Evolutionary conservation across 2,113 vertebrate species (phyloP), one percentile per base, ranked within the genome.

Genomic region (Perca schrenkii): DNA sequence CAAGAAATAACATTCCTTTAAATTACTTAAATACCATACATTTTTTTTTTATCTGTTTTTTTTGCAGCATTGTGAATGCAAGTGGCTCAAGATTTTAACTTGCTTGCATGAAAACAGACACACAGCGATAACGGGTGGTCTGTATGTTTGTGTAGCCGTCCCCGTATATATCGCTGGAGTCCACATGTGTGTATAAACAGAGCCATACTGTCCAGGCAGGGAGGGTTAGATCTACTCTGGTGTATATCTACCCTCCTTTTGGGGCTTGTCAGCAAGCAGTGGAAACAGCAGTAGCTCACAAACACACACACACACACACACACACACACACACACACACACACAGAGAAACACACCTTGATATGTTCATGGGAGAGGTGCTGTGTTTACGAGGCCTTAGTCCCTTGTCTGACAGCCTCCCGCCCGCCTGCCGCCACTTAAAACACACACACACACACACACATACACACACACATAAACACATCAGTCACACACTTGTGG

Each of bases 351-450:
- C 89, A 86, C 84, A 94, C 92, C 92, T 92, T 86, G 83, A 93
- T 92, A 90, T 88, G 85, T 87, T 91, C 91, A 77, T 88, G 81
- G 87, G 85, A 75, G 88, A 91, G 90, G 90, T 91, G 94, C 89
- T 88, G 91, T 93, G 93, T 94, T 94, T 94, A 94, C 47, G 85
- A 93, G 93, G 88, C 86, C 84, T 87, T 79, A 85, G 93, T 90
- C 91, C 87, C 85, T 89, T 82, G 92, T 92, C 91, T 90, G 87
- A 90, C 93, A 90, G 90, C 91, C 88, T 93, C 92, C 92, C 89
- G 92, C 87, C 93, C 90, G 93, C 93, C 93, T 94, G 94, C 90
- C 93, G 91, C 94, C 94, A 93, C 91, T 93, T 92, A 28, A 28
- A 28, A 28, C 92, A 92, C 89, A 86, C 90, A 86, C 47, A 85